Evolutionary conservation across 2,888 invertebrate species (phyloP).

Genomic region (Ectobius pallidus): DNA sequence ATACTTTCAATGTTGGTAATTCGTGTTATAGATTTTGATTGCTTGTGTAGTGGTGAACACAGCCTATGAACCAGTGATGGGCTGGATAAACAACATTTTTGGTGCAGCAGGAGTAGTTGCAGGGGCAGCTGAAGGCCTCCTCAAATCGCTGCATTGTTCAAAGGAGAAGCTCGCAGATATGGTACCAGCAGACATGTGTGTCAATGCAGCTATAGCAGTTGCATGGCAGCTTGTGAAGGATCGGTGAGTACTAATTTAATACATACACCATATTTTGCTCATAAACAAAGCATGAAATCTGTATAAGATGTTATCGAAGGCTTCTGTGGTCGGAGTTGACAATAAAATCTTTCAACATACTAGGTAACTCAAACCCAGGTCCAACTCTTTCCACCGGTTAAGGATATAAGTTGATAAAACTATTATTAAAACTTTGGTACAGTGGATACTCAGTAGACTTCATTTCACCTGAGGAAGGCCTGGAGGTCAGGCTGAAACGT

Average conservation of each 20-base stretch:
- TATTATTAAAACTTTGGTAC: no score
- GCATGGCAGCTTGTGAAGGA: slow-evolving; percentile 51
- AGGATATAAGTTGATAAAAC: no score
- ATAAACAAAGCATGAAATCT: slow-evolving; percentile 48
- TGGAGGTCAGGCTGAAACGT: no score
- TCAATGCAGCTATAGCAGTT: slow-evolving; percentile 59
- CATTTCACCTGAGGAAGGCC: no score
- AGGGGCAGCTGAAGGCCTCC: slow-evolving; percentile 77
- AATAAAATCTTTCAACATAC: no score
- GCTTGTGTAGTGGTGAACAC: slow-evolving; percentile 45
- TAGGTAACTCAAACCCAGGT: no score
- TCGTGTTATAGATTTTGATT: no score
- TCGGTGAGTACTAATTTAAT: slow-evolving; percentile 34
- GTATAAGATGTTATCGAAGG: no score
- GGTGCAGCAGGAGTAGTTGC: slow-evolving; percentile 70
- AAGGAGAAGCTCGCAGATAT: slow-evolving; percentile 76
- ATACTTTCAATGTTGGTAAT: no score
- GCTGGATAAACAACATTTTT: slow-evolving; percentile 64
- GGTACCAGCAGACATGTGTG: slow-evolving; percentile 65
- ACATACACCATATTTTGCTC: slow-evolving; percentile 36
- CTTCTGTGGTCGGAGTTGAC: no score
- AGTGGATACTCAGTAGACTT: no score
- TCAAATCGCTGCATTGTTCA: slow-evolving; percentile 76
- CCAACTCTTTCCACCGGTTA: no score
- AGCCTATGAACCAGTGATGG: slow-evolving; percentile 51